Evolutionary conservation across 2,113 vertebrate genomes (phyloP).

Genomic region (Psettodes erumei): DNA sequence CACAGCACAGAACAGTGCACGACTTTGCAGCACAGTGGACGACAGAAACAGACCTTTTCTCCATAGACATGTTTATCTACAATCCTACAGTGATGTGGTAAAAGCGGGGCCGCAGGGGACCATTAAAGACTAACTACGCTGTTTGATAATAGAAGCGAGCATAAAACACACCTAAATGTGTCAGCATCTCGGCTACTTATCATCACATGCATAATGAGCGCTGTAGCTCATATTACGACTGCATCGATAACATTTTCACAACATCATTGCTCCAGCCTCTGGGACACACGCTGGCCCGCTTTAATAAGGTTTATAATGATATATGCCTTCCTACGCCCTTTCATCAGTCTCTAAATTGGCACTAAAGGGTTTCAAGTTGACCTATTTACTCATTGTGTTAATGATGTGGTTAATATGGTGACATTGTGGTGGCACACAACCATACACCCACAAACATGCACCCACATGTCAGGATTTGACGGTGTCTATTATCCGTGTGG

Average conservation of each 20-base stretch:
- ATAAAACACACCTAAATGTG: slow-evolving; percentile 69
- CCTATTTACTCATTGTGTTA: slow-evolving; percentile 76
- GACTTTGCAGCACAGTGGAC: neutral
- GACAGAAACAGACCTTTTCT: neutral
- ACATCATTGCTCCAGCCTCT: slow-evolving; percentile 61
- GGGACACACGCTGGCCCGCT: slow-evolving; percentile 66
- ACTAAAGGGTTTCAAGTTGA: slow-evolving; percentile 74
- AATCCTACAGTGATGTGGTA: slow-evolving; percentile 27
- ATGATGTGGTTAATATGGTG: slow-evolving; percentile 72
- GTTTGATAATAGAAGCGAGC: slow-evolving; percentile 50
- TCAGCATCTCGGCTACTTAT: slow-evolving; percentile 60
- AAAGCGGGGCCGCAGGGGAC: slow-evolving; percentile 37
- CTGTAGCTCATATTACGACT: slow-evolving; percentile 54
- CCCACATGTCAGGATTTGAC: slow-evolving; percentile 67
- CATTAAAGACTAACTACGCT: slow-evolving; percentile 53
- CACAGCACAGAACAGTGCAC: neutral
- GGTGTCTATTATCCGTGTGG: slow-evolving; percentile 44
- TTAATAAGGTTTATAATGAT: slow-evolving; percentile 76
- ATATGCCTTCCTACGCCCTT: slow-evolving; percentile 73
- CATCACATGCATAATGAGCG: slow-evolving; percentile 65
- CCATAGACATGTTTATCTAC: slow-evolving; percentile 35
- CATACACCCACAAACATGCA: slow-evolving; percentile 67
- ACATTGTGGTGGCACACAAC: slow-evolving; percentile 69
- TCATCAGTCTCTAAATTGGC: slow-evolving; percentile 76
- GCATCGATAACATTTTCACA: slow-evolving; percentile 68